Base-by-base conservation (phyloP, 2,113 vertebrate genomes). In the Paralichthys olivaceus region DNA sequence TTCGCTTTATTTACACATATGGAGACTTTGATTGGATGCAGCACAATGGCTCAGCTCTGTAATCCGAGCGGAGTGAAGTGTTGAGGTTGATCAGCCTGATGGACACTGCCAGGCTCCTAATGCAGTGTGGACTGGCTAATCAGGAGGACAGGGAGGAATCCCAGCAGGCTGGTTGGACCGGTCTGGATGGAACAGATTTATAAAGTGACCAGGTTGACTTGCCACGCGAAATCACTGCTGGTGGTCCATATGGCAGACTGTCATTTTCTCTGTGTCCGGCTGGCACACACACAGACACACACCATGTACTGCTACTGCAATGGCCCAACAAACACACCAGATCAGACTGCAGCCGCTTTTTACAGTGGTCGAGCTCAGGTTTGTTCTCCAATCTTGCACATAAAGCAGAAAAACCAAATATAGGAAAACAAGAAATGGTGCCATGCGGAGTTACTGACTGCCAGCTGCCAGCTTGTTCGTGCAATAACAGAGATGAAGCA, bases 191-290 rank as follows among this genome's bases (percentile, higher is more conserved):
- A 88, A 73, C 85, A 87, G 85, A 83, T 91, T 85, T 78, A 56
- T 81, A 87, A 85, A 81, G 74, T 84, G 86, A 85, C 90, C 90
- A 85, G 86, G 84, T 85, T 87, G 90, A 85, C 84, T 83, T 64
- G 63, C 70, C 76, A 83, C 23, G 77, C 40, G 34, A 75, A 85
- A 80, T 84, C 67, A 32, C 87, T 68, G 79, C 84, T 43, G 80
- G 86, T 80, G 82, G 86, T 79, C 90, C 90, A 88, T 91, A 91
- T 91, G 88, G 88, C 76, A 37, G 70, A 68, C 67, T 85, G 80
- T 88, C 85, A 66, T 81, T 76, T 84, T 64, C 77, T 47, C 77
- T 71, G 67, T 64, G 80, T 73, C 77, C 53, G 34, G 75, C 84
- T 75, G 58, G 61, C 45, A 4, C 45, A 12, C 61, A 53, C 67